Evolutionary conservation across 2,888 invertebrate genomes (phyloP).

Genomic region (Perizoma affinitatum): DNA sequence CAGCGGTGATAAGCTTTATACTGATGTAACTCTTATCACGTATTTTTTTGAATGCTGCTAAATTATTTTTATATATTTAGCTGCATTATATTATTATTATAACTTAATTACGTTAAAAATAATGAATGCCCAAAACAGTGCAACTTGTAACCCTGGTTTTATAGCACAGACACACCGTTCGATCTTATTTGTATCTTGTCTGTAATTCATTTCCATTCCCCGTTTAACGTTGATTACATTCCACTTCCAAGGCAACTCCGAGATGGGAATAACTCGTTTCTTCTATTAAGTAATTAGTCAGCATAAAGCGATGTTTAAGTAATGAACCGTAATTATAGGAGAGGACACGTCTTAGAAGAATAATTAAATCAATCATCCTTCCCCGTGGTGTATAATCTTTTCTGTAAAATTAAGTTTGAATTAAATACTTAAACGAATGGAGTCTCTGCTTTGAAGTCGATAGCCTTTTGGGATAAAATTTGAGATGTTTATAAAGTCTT

Average conservation of each 20-base stretch:
- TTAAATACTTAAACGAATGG: conserved; percentile 72
- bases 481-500: conserved; percentile 57
- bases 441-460: conserved; percentile 64
- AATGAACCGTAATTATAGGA: conserved; percentile 83
- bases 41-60: too few species aligned
- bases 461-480: conserved; percentile 62
- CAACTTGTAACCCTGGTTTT: conserved; percentile 28
- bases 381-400: conserved; percentile 79
- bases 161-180: conserved; percentile 43
- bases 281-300: conserved; percentile 83
- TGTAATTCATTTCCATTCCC: conserved; percentile 67
- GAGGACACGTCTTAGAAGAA: conserved; percentile 80
- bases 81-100: too few species aligned
- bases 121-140: too few species aligned
- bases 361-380: conserved; percentile 83
- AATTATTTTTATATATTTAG: too few species aligned
- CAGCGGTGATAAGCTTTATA: too few species aligned
- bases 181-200: conserved; percentile 68
- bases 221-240: conserved; percentile 77
- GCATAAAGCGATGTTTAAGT: conserved; percentile 83
- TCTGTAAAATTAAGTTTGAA: conserved; percentile 74
- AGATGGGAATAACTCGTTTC: conserved; percentile 81
- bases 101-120: too few species aligned
- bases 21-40: too few species aligned
- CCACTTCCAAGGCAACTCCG: conserved; percentile 51